Conservation (phyloP, 2,113 vertebrate species). For the Aleadryas rufinucha region DNA sequence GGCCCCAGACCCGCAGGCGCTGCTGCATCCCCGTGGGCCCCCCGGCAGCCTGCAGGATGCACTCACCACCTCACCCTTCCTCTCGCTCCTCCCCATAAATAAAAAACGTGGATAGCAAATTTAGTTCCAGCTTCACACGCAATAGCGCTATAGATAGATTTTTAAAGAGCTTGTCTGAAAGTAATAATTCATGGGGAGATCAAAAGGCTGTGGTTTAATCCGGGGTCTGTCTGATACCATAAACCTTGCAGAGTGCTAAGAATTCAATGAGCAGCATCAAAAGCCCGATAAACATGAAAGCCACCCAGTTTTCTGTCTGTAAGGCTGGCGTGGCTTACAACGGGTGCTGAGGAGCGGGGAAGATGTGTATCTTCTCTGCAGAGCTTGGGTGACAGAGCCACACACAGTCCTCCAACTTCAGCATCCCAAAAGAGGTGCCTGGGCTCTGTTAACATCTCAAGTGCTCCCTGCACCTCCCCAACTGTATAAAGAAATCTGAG, state of each 20-base stretch:
- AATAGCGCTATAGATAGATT: constrained; percentile 1
- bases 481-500: background rate
- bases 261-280: background rate
- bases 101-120: background rate
- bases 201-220: constrained; percentile 42
- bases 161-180: constrained; percentile 42
- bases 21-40: background rate
- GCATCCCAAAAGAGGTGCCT: background rate
- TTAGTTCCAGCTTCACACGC: background rate
- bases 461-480: background rate
- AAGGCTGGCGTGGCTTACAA: background rate
- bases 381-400: background rate
- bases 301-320: background rate
- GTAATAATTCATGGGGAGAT: constrained; percentile 48
- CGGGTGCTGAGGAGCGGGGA: background rate
- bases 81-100: background rate
- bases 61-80: background rate
- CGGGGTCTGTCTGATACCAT: background rate
- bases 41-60: background rate
- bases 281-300: constrained; percentile 6
- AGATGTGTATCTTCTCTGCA: background rate
- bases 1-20: rapidly evolving
- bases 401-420: background rate
- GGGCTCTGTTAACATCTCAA: background rate
- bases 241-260: background rate